Evolutionary conservation across 1,140 invertebrate genomes (phyloP).

Genomic region (Musca vetustissima): DNA sequence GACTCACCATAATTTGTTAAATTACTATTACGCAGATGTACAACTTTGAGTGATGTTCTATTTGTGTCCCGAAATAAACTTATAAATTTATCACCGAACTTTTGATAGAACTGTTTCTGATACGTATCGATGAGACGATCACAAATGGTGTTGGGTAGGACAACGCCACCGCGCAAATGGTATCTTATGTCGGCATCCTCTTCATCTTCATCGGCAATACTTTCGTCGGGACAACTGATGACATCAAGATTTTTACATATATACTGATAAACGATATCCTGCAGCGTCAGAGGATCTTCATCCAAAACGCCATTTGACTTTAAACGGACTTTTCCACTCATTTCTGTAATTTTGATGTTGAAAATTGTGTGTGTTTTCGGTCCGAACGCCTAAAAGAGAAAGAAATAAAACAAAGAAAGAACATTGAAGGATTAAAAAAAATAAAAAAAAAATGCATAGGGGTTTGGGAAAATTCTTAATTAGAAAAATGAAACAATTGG

Average conservation of each 20-base stretch:
- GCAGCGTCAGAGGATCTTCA: conserved; percentile 56
- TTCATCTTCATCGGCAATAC: not conserved
- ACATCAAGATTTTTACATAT: conserved; percentile 66
- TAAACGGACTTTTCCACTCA: conserved; percentile 55
- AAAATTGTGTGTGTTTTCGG: not conserved
- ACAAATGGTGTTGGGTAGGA: conserved; percentile 71
- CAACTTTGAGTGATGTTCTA: conserved; percentile 68
- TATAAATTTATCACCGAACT: conserved; percentile 68
- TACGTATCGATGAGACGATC: conserved; percentile 67
- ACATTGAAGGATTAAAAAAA: too few relatives aligned
- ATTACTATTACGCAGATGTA: conserved; percentile 70
- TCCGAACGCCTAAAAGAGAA: conserved; percentile 14
- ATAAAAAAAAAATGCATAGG: too few relatives aligned
- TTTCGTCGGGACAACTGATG: conserved; percentile 56
- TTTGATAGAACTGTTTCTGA: conserved; percentile 59
- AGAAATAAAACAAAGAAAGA: too few relatives aligned
- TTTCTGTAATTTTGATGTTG: conserved; percentile 26
- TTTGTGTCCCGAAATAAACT: conserved; percentile 70
- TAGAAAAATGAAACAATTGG: too few relatives aligned
- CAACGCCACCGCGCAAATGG: conserved; percentile 52
- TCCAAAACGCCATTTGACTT: conserved; percentile 52
- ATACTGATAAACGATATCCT: conserved; percentile 66
- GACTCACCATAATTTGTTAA: conserved; percentile 67
- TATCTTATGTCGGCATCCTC: not conserved
- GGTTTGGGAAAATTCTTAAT: too few relatives aligned